phyloP scores from a whole-genome alignment of 2,113 vertebrate species.

The Pseudopodoces humilis region DNA sequence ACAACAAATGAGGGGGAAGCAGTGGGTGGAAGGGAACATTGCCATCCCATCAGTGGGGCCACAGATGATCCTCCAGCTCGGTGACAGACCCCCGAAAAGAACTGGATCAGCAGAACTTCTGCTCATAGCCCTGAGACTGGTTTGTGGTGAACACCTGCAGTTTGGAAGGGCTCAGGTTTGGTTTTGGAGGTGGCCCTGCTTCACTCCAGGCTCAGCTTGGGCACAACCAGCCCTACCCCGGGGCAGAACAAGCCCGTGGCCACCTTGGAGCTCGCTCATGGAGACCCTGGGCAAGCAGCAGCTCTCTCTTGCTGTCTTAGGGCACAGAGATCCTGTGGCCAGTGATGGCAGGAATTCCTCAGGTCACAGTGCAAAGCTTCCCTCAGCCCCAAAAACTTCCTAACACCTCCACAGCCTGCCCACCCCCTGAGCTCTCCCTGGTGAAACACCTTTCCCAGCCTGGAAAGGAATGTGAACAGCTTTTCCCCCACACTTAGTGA shows the following conservation, averaged over 20 bases:
- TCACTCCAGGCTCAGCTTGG: background rate
- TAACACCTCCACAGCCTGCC: background rate
- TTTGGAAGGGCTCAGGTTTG: background rate
- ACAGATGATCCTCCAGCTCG: background rate
- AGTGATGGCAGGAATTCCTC: background rate
- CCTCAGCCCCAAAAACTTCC: background rate
- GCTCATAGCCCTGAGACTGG: background rate
- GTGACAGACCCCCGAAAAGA: background rate
- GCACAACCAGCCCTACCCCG: background rate
- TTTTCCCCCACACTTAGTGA: background rate
- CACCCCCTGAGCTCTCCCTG: background rate
- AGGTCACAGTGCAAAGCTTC: background rate
- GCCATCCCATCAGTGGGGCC: background rate
- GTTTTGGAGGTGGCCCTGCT: background rate
- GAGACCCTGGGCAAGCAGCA: background rate
- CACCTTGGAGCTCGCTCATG: background rate
- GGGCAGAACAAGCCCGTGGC: background rate
- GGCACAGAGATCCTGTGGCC: background rate
- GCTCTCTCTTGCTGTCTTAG: fast-evolving
- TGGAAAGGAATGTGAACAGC: fast-evolving
- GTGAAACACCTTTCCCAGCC: background rate
- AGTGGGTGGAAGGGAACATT: background rate
- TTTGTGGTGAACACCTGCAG: background rate
- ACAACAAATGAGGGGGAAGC: background rate
- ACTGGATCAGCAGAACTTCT: background rate